Percentiles rank a stretch among this genome's conserved stretches.
Conservation (phyloP, 2,888 invertebrate species). For the Hydriomena furcata region DNA sequence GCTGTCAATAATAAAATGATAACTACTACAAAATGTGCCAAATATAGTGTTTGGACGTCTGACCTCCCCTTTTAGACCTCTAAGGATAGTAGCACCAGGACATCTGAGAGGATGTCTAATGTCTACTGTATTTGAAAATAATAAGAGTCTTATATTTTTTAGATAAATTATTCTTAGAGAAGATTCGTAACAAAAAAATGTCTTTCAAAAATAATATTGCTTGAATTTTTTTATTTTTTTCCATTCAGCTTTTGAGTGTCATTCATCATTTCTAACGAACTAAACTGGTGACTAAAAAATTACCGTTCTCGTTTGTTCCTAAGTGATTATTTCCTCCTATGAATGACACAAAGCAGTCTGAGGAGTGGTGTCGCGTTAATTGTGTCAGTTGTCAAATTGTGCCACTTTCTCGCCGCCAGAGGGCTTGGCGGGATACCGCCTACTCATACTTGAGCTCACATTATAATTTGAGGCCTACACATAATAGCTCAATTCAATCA, state of each 20-base stretch:
- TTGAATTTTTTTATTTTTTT: neutral
- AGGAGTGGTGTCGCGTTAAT: constrained; percentile 36
- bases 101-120: too few species aligned
- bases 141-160: too few species aligned
- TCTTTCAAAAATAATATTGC: too few species aligned
- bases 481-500: neutral
- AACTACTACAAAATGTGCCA: too few species aligned
- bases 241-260: neutral
- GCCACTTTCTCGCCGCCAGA: constrained; percentile 40
- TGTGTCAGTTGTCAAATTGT: constrained; percentile 41
- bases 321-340: constrained; percentile 23
- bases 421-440: constrained; percentile 37
- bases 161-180: too few species aligned
- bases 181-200: too few species aligned
- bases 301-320: neutral
- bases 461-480: constrained; percentile 13
- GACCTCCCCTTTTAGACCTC: too few species aligned
- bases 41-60: too few species aligned
- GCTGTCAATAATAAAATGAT: too few species aligned
- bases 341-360: constrained; percentile 22
- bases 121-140: too few species aligned
- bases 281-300: neutral
- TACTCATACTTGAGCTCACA: constrained; percentile 29
- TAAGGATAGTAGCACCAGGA: too few species aligned
- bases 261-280: neutral